These are phyloP conservation scores for Trichonephila clavipes DNA, from an alignment of 1,140 invertebrate genomes.

Conservation along the genomic window DNA sequence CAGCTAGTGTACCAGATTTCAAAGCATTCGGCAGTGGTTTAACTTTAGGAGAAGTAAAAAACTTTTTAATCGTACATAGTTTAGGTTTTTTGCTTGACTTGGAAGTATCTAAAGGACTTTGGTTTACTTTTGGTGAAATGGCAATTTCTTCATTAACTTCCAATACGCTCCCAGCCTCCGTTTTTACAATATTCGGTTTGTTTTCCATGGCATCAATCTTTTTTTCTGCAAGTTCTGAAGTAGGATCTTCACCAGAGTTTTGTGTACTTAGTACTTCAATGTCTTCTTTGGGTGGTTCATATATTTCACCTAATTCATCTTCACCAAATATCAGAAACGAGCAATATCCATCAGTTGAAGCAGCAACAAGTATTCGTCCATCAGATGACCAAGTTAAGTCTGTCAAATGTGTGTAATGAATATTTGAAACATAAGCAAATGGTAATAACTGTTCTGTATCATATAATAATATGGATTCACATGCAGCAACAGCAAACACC, in stretches of 20 bases:
- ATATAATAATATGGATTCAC: slow-evolving; percentile 91
- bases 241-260: not conserved
- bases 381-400: slow-evolving; percentile 95
- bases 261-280: not conserved
- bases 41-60: slow-evolving; percentile 58
- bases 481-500: slow-evolving; percentile 94
- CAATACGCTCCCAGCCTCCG: not conserved
- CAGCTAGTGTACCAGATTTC: not conserved
- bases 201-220: not conserved
- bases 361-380: slow-evolving; percentile 89
- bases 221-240: not conserved
- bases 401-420: slow-evolving; percentile 95
- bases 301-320: slow-evolving; percentile 88
- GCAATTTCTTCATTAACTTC: not conserved
- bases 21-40: not conserved
- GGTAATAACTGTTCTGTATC: slow-evolving; percentile 94
- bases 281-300: slow-evolving; percentile 32
- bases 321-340: slow-evolving; percentile 92
- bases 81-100: slow-evolving; percentile 37
- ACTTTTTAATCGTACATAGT: slow-evolving; percentile 56
- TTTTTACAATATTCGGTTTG: not conserved
- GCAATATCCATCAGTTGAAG: slow-evolving; percentile 97
- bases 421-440: slow-evolving; percentile 92
- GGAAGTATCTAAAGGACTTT: slow-evolving; percentile 7
- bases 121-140: not conserved